Evolutionary conservation across 2,797 vertebrate genomes (phyloP).

Genomic region (Crypturellus tataupa): DNA sequence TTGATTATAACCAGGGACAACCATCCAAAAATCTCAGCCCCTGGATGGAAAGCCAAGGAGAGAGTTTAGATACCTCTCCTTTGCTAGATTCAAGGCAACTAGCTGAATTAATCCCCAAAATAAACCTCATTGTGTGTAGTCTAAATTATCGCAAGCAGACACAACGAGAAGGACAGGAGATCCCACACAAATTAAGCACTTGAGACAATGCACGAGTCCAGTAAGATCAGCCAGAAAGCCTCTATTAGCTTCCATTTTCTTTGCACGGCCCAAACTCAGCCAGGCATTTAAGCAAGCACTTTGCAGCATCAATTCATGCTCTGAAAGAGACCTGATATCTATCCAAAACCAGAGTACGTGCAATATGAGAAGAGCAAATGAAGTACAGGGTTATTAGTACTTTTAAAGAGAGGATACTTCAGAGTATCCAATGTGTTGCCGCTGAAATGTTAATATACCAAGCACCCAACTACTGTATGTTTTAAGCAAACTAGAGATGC

Average conservation of each 20-base stretch:
- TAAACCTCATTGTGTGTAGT: neutral
- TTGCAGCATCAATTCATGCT: neutral
- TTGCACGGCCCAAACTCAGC: neutral
- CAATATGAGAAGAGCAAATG: neutral
- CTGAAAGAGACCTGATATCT: neutral
- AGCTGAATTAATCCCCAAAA: neutral
- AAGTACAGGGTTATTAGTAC: neutral
- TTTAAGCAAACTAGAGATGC: conserved; percentile 68
- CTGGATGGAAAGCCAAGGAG: neutral
- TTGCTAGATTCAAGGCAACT: neutral
- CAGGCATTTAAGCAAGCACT: neutral
- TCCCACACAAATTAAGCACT: rapidly evolving
- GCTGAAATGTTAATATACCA: neutral
- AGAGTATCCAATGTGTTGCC: neutral
- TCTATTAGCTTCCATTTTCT: neutral
- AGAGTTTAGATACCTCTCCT: neutral
- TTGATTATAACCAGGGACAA: neutral
- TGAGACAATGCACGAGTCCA: neutral
- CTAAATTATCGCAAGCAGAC: neutral
- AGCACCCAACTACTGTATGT: conserved; percentile 44
- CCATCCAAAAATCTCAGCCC: neutral
- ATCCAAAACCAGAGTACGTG: neutral
- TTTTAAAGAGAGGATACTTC: neutral
- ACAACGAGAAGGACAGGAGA: neutral
- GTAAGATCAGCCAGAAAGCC: neutral